These are phyloP conservation scores for Drosophila emarginata DNA, from an alignment of 2,888 invertebrate species.

Conservation along the genomic window DNA sequence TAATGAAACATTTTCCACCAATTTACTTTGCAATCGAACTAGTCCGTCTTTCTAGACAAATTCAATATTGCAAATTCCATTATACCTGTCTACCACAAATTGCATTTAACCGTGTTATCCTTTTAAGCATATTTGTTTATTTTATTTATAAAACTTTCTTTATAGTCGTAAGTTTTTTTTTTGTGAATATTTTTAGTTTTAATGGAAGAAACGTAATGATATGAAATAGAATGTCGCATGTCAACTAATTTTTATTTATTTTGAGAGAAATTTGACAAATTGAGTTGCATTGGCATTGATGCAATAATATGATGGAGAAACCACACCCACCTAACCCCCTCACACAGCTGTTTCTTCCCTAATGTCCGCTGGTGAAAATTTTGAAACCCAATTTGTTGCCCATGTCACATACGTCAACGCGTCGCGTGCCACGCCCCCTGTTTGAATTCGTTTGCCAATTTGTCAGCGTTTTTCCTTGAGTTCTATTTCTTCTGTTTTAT, in stretches of 20 bases:
- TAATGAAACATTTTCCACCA: neutral
- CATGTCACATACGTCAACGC: constrained; percentile 76
- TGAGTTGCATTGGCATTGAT: constrained; percentile 55
- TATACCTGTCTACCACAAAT: neutral
- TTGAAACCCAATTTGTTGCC: constrained; percentile 72
- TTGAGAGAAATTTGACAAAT: constrained; percentile 54
- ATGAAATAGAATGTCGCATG: constrained; percentile 49
- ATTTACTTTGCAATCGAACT: neutral
- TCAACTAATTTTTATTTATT: constrained; percentile 64
- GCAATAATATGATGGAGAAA: neutral
- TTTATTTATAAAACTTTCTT: constrained; percentile 30
- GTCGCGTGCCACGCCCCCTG: constrained; percentile 58
- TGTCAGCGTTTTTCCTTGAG: constrained; percentile 60
- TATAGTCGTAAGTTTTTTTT: neutral
- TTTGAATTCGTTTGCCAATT: constrained; percentile 61
- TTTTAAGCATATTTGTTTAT: constrained; percentile 53
- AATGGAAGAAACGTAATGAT: constrained; percentile 25
- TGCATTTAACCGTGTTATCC: neutral
- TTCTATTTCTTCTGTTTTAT: constrained; percentile 16
- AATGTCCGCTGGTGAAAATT: constrained; percentile 7
- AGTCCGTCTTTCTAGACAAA: neutral
- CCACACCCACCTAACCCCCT: neutral
- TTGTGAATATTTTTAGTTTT: neutral
- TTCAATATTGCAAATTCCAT: neutral
- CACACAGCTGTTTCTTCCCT: neutral